Base-by-base conservation (phyloP, 2,888 invertebrate species). In the Cremastobaeus sp. region DNA sequence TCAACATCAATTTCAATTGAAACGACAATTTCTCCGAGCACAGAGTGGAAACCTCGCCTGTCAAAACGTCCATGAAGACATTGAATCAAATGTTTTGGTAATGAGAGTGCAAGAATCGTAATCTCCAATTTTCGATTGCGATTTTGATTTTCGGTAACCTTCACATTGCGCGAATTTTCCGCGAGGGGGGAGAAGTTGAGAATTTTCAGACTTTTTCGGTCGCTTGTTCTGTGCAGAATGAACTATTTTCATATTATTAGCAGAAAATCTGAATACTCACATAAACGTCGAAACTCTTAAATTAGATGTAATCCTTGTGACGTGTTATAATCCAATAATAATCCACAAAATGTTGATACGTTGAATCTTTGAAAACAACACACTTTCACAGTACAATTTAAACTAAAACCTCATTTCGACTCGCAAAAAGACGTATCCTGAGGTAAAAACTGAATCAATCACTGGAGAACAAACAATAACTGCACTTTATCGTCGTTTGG, bases 271-370 rank as follows among this genome's bases (percentile, higher is more conserved):
- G n/a, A 37, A 12, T 43, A 66, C 66, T 66, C 50, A 57, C 66
- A 21, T 48, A 50, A 50, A 50, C 17, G 66, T 50, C 48, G 57
- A 39, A 47, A 8, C 50, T 37, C 60, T 37, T 18, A 45, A 60
- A 47, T 52, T 45, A 69, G 59, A 60, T 48, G 32, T 69, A 69
- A 69, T 69, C 69, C 69, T 69, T 32, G 60, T 60, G 60, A 60
- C 60, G 69, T 69, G 54, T 55, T 43, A 70, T 70, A 70, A 70
- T 70, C 70, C 70, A 70, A 70, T 70, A 70, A 62, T 70, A 70
- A 70, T 70, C 57, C 70, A 70, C 55, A 70, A 71, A 71, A 64
- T 57, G 34, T 34, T 34, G 70, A 39, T 37, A 41, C 11, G 32
- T 9, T 14, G 41, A 30, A 25, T 12, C 6, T 34, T 6, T 35